Base-by-base conservation (phyloP, 2,888 invertebrate species). In the Agrotis ipsilon region DNA sequence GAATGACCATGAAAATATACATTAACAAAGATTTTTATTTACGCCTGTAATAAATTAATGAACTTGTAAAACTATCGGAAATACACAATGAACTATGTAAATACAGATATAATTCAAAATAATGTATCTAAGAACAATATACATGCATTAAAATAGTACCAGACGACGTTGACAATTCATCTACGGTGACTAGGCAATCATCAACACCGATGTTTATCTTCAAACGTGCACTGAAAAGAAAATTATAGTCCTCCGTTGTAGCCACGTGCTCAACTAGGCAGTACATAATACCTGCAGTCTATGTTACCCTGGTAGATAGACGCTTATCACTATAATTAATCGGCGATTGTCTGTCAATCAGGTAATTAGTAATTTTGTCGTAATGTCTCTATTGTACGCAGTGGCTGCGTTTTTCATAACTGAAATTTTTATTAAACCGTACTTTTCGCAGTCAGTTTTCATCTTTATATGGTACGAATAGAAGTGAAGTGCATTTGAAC, bases 141-240 rank as follows among this genome's bases (percentile, higher is more conserved):
- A 19, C 14, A 59, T 54, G n/a, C 14, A 59, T 54, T n/a, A 2
- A 64, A 49, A 51, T 65, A 19, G 18, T 54, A 32, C 63, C 27
- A 62, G 67, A 77, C 57, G 19, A 43, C 43, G 46, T 54, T 52
- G 27, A 64, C 64, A 52, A 16, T 27, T 39, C 48, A 49, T 70
- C 49, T 62, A 62, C 65, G 62, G 54, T 59, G 64, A 55, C 58
- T 54, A 49, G 27, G 54, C 63, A 68, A 63, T 55, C 32, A 51
- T 72, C 82, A 65, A 68, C 68, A 74, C 57, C 19, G 79, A 74
- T 79, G 75, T 66, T 79, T 80, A 80, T 79, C 83, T 74, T 27
- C 63, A 60, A 82, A 80, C 80, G 80, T 80, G 80, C 63, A 32
- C 51, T 52, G 59, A 57, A 68, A 79, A 66, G 68, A 64, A 79